Evolutionary conservation across 2,113 vertebrate genomes (phyloP).

Genomic region (Poecile atricapillus): DNA sequence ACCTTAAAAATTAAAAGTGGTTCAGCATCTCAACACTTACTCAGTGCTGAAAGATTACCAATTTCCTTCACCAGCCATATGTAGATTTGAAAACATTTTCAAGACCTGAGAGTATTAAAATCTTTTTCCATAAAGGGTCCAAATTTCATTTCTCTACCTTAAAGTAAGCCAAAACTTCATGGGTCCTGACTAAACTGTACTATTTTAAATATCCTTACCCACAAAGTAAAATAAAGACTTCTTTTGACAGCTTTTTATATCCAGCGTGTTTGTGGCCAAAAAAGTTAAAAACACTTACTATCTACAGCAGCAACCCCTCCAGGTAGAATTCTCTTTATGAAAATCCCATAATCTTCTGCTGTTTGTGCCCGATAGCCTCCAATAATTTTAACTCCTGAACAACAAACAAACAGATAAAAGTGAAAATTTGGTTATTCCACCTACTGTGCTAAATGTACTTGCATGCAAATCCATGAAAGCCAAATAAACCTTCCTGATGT

Average conservation of each 20-base stretch:
- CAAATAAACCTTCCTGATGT: background rate
- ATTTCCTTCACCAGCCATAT: background rate
- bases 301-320: conserved; percentile 80
- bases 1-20: background rate
- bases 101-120: background rate
- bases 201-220: background rate
- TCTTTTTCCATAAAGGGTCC: background rate
- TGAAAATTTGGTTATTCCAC: background rate
- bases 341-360: conserved; percentile 86
- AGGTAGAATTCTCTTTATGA: conserved; percentile 81
- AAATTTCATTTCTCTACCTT: background rate
- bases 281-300: conserved; percentile 59
- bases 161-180: background rate
- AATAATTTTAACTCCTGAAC: conserved; percentile 84
- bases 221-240: background rate
- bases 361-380: conserved; percentile 80
- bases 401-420: background rate
- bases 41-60: background rate
- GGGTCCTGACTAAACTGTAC: background rate
- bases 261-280: background rate
- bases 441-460: background rate
- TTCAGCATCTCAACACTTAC: background rate
- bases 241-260: background rate
- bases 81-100: background rate
- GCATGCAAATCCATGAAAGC: background rate